Evolutionary conservation across 2,113 vertebrate genomes (phyloP).

Genomic region (Galbula dea): DNA sequence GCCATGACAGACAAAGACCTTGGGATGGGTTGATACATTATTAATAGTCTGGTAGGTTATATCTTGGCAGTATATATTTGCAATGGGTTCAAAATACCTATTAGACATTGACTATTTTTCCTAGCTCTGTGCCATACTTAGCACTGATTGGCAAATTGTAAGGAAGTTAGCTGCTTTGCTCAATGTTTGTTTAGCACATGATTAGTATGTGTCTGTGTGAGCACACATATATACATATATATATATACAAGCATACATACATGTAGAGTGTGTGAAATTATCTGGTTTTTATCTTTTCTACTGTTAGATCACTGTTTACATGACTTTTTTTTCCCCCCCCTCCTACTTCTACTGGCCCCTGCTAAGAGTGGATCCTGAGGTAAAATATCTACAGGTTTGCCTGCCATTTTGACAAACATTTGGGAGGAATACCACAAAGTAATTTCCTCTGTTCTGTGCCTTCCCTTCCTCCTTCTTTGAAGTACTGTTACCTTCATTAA

Average conservation of each 20-base stretch:
- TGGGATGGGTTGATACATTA: not conserved
- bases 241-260: too few species aligned
- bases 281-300: not conserved
- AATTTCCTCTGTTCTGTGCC: not conserved
- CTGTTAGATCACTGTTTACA: not conserved
- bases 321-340: not conserved
- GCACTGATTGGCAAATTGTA: not conserved
- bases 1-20: not conserved
- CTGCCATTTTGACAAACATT: not conserved
- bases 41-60: not conserved
- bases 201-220: not conserved
- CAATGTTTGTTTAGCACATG: rapidly evolving
- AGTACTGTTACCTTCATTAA: not conserved
- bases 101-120: not conserved
- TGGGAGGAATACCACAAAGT: not conserved
- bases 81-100: not conserved
- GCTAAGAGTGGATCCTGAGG: not conserved
- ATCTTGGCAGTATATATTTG: not conserved
- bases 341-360: not conserved
- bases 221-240: too few species aligned
- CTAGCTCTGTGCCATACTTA: not conserved
- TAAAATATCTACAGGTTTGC: not conserved
- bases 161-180: not conserved
- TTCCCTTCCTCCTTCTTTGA: not conserved
- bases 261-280: rapidly evolving